Base-by-base conservation (phyloP, 2,113 vertebrate species). In the Plecturocebus donacophilus region DNA sequence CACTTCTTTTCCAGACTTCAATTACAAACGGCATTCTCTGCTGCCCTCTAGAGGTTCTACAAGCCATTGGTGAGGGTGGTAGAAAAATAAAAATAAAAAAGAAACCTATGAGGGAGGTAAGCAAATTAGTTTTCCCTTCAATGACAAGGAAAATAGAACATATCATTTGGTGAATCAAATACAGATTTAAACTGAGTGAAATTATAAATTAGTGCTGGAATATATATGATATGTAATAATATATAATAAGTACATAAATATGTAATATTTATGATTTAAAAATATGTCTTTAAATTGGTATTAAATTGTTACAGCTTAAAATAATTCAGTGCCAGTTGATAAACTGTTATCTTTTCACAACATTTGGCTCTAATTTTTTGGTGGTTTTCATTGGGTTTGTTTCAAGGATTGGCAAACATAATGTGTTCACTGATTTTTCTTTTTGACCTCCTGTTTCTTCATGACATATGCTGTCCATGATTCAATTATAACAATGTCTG, bases 41-140 rank as follows among this genome's bases (percentile, higher is more conserved):
- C 93, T 96, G 85, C 93, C 97, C 93, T 52, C 96, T 95, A 66
- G 93, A 61, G 95, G 38, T 14, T 42, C 7, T 56, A 10, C 11
- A 3, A 71, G 14, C 9, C 68, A 21, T 35, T 73, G 58, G 8
- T 49, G 13, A 94, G 25, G 75, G 47, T 7, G 1, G 0, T 70
- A 54, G 4, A 81, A 85, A 75, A 8, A 21, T 3, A 52, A 21
- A 42, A 32, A 38, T 32, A 52, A 8, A 25, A 23, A 25, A 40
- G 9, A 21, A 42, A 75, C 21, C 38, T 27, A 9, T 8, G 8
- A 30, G 23, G 21, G 0, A 9, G 4, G 5, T 40, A 56, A n/a
- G 38, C 30, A 47, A 20, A 42, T 49, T 32, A 13, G 79, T 82
- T 14, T 40, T 16, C 27, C 38, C 12, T 35, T 94, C 49, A 76